phyloP scores from a whole-genome alignment of 2,113 vertebrate species.

The Podarcis raffonei region DNA sequence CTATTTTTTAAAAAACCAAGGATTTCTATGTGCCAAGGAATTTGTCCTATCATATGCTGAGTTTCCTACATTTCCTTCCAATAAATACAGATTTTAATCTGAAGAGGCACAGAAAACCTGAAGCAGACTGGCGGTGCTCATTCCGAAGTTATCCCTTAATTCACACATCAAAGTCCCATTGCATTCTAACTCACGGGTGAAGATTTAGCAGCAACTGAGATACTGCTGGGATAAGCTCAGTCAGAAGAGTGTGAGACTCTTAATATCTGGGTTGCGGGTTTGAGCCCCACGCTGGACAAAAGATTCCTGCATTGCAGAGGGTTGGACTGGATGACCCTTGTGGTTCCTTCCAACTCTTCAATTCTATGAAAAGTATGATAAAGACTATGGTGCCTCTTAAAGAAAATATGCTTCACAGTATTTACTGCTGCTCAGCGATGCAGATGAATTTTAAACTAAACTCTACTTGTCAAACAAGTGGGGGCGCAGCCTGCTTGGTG shows the following conservation, averaged over 20 bases:
- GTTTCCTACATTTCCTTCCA: neutral
- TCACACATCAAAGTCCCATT: neutral
- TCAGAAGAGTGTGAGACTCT: too few relatives aligned
- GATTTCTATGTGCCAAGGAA: neutral
- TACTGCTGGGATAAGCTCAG: too few relatives aligned
- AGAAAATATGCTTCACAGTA: neutral
- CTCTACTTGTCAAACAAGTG: neutral
- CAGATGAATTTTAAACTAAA: neutral
- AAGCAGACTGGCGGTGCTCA: neutral
- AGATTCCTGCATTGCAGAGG: too few relatives aligned
- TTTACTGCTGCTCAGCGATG: neutral
- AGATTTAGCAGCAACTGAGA: neutral
- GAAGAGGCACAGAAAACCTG: neutral
- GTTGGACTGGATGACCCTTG: too few relatives aligned
- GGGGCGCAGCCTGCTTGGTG: neutral
- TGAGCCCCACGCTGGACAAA: too few relatives aligned
- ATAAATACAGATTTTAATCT: neutral
- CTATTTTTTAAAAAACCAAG: neutral
- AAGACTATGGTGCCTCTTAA: neutral
- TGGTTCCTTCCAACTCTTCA: too few relatives aligned
- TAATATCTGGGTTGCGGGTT: too few relatives aligned
- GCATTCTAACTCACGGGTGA: neutral
- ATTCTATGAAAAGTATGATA: too few relatives aligned
- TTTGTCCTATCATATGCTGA: neutral
- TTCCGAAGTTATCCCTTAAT: neutral